Conservation (phyloP, 2,888 invertebrate genomes). For the Epiblema foenella region DNA sequence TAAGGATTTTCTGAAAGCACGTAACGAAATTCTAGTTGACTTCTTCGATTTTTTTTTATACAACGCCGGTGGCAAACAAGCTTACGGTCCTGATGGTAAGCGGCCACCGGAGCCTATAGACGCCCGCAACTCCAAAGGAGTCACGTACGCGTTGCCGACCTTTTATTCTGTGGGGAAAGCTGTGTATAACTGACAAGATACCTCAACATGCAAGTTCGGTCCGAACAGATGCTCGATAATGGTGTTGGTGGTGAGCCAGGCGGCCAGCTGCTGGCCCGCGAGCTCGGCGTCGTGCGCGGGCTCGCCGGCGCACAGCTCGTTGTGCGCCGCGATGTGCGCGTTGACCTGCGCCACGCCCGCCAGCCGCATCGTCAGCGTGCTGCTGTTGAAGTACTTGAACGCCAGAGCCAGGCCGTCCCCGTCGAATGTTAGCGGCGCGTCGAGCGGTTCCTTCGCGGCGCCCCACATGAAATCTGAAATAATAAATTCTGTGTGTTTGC, state of each 20-base stretch:
- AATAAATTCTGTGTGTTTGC: neutral
- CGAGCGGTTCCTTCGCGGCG: constrained; percentile 95
- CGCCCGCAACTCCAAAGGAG: too few relatives aligned
- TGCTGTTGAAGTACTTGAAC: constrained; percentile 98
- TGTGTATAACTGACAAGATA: constrained; percentile 62
- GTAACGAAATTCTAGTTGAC: too few relatives aligned
- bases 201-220: constrained; percentile 98
- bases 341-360: constrained; percentile 98
- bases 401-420: constrained; percentile 95
- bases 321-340: constrained; percentile 95
- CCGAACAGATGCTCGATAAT: constrained; percentile 98
- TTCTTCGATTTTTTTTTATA: too few relatives aligned
- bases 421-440: constrained; percentile 94
- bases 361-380: constrained; percentile 96
- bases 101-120: too few relatives aligned
- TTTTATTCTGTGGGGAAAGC: too few relatives aligned
- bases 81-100: too few relatives aligned
- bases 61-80: too few relatives aligned
- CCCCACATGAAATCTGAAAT: constrained; percentile 96
- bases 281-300: constrained; percentile 93
- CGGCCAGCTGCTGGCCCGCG: constrained; percentile 92
- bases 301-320: constrained; percentile 95
- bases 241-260: constrained; percentile 95
- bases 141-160: too few relatives aligned
- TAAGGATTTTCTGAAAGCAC: neutral